Conservation (phyloP, 1,140 invertebrate species). For the Nasonia giraulti region DNA sequence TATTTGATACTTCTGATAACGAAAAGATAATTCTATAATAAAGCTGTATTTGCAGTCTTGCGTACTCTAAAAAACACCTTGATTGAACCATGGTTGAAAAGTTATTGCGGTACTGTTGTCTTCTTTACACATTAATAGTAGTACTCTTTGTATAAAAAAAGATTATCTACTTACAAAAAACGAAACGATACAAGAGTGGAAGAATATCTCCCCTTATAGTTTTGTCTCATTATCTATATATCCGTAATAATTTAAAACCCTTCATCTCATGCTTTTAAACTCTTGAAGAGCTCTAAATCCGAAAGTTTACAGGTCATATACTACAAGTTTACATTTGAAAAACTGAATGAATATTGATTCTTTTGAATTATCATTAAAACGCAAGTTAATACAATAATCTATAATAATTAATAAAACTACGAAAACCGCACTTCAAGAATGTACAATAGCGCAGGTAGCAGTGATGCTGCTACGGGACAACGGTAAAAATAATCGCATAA, state of each 20-base stretch:
- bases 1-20: slow-evolving; percentile 61
- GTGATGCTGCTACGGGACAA: slow-evolving; percentile 46
- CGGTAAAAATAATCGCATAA: slow-evolving; percentile 56
- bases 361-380: slow-evolving; percentile 43
- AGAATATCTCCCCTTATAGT: slow-evolving; percentile 45
- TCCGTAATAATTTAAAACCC: slow-evolving; percentile 46
- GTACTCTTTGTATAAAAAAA: slow-evolving; percentile 52
- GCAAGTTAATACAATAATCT: slow-evolving; percentile 41
- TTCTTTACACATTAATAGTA: slow-evolving; percentile 38
- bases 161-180: slow-evolving; percentile 50
- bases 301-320: slow-evolving; percentile 37
- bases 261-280: slow-evolving; percentile 31
- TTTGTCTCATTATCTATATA: slow-evolving; percentile 28
- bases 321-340: slow-evolving; percentile 45
- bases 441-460: slow-evolving; percentile 57
- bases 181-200: slow-evolving; percentile 42
- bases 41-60: slow-evolving; percentile 66
- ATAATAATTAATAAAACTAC: slow-evolving; percentile 50
- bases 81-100: slow-evolving; percentile 35
- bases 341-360: slow-evolving; percentile 37
- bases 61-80: slow-evolving; percentile 58
- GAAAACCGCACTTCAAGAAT: slow-evolving; percentile 59
- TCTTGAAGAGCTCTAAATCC: slow-evolving; percentile 39
- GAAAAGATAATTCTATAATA: slow-evolving; percentile 65
- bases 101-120: slow-evolving; percentile 49